phyloP scores from a whole-genome alignment of 2,888 invertebrate genomes.

The Platynereis dumerilii region DNA sequence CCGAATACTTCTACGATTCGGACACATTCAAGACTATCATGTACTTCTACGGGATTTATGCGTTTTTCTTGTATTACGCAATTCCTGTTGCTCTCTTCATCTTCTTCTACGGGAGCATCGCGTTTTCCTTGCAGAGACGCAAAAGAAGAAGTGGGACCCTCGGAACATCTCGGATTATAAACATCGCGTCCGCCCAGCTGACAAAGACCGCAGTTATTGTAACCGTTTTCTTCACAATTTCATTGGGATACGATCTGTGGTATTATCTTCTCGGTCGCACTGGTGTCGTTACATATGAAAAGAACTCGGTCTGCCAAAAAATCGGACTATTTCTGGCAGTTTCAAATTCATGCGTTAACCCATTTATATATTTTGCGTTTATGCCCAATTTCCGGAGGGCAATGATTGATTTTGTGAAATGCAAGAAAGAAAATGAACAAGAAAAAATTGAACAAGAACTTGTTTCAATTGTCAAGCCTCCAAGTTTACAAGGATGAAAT shows the following conservation, averaged over 20 bases:
- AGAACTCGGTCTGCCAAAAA: constrained; percentile 13
- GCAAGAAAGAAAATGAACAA: background rate
- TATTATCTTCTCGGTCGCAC: constrained; percentile 19
- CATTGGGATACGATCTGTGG: constrained; percentile 13
- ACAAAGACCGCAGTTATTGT: constrained; percentile 26
- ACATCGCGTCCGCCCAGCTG: constrained; percentile 13
- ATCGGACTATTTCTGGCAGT: constrained; percentile 18
- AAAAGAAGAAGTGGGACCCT: background rate
- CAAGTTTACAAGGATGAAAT: too few species aligned
- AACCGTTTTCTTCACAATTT: constrained; percentile 20
- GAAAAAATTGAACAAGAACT: too few species aligned
- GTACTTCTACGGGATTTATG: background rate
- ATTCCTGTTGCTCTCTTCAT: background rate
- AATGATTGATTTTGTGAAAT: background rate
- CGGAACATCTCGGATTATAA: background rate
- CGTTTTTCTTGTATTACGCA: background rate
- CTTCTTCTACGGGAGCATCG: background rate
- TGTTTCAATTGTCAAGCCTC: too few species aligned
- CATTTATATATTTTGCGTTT: constrained; percentile 20
- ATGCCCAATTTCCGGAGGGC: constrained; percentile 18
- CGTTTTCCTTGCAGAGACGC: background rate
- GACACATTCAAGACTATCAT: background rate
- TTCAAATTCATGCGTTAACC: constrained; percentile 19
- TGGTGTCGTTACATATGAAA: constrained; percentile 7
- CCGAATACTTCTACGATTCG: background rate